A percentile compares a stretch with the other conserved stretches of the same genome.
Conservation (phyloP, 2,113 vertebrate genomes). For the Opisthocomus hoazin region DNA sequence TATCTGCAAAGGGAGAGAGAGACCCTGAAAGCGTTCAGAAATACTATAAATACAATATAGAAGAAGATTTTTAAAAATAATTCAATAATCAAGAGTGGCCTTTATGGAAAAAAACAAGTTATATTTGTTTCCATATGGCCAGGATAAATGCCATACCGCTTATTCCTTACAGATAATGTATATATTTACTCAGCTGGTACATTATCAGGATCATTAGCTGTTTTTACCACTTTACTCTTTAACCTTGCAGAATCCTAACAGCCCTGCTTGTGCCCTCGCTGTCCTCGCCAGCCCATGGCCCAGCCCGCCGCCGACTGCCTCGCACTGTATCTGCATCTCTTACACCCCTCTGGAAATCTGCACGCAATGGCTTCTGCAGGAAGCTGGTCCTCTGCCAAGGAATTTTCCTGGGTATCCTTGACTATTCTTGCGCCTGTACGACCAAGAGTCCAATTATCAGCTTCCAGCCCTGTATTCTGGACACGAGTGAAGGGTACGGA, state of each 20-base stretch:
- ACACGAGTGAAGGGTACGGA: not conserved
- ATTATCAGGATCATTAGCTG: not conserved
- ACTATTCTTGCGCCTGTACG: not conserved
- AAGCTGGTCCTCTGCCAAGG: conserved; percentile 32
- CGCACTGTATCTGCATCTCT: not conserved
- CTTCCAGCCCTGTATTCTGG: not conserved
- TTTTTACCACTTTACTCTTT: not conserved
- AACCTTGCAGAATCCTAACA: not conserved
- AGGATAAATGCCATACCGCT: conserved; percentile 27
- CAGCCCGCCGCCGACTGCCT: not conserved
- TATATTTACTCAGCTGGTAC: not conserved
- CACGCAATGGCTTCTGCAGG: not conserved
- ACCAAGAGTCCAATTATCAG: not conserved
- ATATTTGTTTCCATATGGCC: conserved; percentile 59
- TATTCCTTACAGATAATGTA: conserved; percentile 29
- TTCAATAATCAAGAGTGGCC: conserved; percentile 25
- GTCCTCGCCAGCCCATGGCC: not conserved
- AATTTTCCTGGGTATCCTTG: conserved; percentile 30
- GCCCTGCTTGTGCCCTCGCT: not conserved
- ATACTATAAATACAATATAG: conserved; percentile 33
- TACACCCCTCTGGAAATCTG: not conserved
- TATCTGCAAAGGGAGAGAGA: not conserved
- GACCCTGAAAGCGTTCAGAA: not conserved
- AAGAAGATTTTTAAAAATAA: not conserved
- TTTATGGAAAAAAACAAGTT: conserved; percentile 41